Evolutionary conservation across 2,888 invertebrate species (phyloP), one percentile per base, ranked within the genome.

Genomic region (Tipula lateralis): DNA sequence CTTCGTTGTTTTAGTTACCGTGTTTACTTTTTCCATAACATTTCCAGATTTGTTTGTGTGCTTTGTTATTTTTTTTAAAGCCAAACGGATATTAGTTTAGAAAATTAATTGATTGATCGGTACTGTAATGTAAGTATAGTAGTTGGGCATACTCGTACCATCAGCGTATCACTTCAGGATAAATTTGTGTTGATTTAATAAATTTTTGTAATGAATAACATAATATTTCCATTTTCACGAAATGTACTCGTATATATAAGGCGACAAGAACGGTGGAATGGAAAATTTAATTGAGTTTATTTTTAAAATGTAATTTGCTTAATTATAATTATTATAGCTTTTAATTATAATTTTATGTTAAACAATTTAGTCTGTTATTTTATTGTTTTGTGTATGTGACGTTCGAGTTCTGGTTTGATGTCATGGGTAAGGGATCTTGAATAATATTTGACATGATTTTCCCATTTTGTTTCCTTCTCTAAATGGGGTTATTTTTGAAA

Each of bases 271-370:
- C n/a, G 6, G 16, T 9, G 66, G 66, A 24, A 66, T 19, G 66
- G 66, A 7, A 24, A 66, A 66, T 66, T 66, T 24, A 66, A 66
- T 66, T 66, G 66, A 66, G 66, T 66, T 66, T 66, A 66, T 66
- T 66, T 66, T 24, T 24, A 66, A 66, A 66, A 66, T 66, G 9
- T 66, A 66, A 66, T 66, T 66, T 24, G 66, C 66, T 9, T 66
- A 66, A 66, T 66, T 24, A 66, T 66, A 66, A 66, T 66, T 66
- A 24, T 66, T 66, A 66, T 66, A 3, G 66, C 66, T 66, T 66
- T 66, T 66, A 66, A 66, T 66, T 66, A 66, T 66, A 24, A 66
- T 66, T 66, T 66, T 66, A 66, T 66, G 66, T 66, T 66, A 66
- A 66, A 24, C 66, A 66, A 66, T 66, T 66, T 66, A 66, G 24